These are phyloP conservation scores for Drosophila grimshawi DNA, from an alignment of 1,140 invertebrate species.

Conservation along the genomic window DNA sequence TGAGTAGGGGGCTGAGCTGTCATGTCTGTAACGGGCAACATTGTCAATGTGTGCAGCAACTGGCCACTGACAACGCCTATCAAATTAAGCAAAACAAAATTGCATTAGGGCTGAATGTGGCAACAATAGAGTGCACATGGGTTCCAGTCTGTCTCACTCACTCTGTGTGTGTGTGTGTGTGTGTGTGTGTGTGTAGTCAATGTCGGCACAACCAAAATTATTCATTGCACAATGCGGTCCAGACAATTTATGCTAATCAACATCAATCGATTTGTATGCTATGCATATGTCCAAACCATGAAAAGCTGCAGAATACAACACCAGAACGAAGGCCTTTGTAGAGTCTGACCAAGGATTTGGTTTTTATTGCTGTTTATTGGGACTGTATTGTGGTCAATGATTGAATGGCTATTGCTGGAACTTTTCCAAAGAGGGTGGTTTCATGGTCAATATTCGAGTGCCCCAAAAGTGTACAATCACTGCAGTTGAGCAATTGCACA, in stretches of 20 bases:
- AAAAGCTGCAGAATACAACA: slow-evolving; percentile 43
- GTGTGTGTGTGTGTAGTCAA: slow-evolving; percentile 31
- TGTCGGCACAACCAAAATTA: slow-evolving; percentile 72
- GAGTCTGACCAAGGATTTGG: slow-evolving; percentile 3
- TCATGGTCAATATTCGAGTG: slow-evolving; percentile 35
- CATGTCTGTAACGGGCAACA: slow-evolving; percentile 41
- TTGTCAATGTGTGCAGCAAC: slow-evolving; percentile 63
- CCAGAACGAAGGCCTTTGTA: neutral
- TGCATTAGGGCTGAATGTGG: slow-evolving; percentile 73
- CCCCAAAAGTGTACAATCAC: slow-evolving; percentile 73
- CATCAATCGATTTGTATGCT: slow-evolving; percentile 83
- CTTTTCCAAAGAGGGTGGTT: slow-evolving; percentile 28
- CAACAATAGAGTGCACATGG: slow-evolving; percentile 11
- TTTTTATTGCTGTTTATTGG: slow-evolving; percentile 70
- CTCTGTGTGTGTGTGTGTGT: neutral
- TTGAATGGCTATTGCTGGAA: no score
- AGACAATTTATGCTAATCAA: slow-evolving; percentile 84
- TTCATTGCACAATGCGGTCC: slow-evolving; percentile 83
- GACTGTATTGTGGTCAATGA: slow-evolving; percentile 63
- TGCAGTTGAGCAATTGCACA: slow-evolving; percentile 75
- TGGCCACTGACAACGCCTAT: slow-evolving; percentile 76
- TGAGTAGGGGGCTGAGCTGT: slow-evolving; percentile 26
- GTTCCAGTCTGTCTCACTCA: no score
- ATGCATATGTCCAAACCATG: slow-evolving; percentile 53
- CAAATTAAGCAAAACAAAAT: slow-evolving; percentile 83